Evolutionary conservation across 37 sponge, comb jelly and placozoan genomes (phyloP), one percentile per base, ranked within the genome.

Genomic region (Bolinopsis microptera): DNA sequence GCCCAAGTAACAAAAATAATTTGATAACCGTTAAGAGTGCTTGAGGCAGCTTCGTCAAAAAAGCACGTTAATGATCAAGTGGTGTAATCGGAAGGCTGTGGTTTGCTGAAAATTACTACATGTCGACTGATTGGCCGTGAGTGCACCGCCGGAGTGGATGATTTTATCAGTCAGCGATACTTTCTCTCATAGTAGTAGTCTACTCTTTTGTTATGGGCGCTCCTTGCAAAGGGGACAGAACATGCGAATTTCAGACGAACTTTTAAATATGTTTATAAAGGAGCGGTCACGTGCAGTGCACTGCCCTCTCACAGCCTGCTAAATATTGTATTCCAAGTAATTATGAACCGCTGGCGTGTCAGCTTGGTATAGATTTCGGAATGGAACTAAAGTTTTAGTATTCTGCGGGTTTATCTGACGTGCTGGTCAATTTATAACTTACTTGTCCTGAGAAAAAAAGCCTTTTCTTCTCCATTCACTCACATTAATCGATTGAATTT

Each of bases 191-290:
- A 48, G 61, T 48, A 32, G 18, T 77, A 32, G 27, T 32, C 22
- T 32, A 77, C 80, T 33, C 80, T 32, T 33, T 77, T 77, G 80
- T 77, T 32, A 34, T 34, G 37, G 27, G 80, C 33, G 36, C 80
- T 77, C 80, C 32, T 77, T 77, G 80, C 27, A 77, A 77, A 48
- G 61, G 9, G 61, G 61, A 18, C 80, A 34, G 80, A 28, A 77
- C 80, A 77, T 77, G 80, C 80, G 80, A 77, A 77, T 77, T 77
- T 77, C 32, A 35, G 80, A 77, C 32, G 36, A 32, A 77, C 36
- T 16, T 32, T 16, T 77, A 32, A 32, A 77, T 32, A 27, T 32
- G 80, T 77, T 77, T 34, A 77, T 77, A 77, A 77, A 22, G 28
- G 35, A 1, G 16, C 33, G 1, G 32, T 77, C 80, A 77, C 33